These are phyloP conservation scores for Bungarus multicinctus DNA, from an alignment of 2,113 vertebrate species.

Conservation along the genomic window DNA sequence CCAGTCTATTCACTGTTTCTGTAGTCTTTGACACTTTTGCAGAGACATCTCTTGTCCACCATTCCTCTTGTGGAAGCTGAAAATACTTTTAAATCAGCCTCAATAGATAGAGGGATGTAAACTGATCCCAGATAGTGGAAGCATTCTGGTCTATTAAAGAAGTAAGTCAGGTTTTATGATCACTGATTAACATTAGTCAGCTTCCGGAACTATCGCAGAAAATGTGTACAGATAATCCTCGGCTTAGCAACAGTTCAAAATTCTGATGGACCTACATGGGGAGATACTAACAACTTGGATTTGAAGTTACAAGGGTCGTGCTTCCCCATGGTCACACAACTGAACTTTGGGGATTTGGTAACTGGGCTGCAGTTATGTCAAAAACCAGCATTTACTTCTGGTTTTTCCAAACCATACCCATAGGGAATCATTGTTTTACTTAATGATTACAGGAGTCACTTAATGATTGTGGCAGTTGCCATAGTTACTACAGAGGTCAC, in stretches of 20 bases:
- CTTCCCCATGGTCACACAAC: not conserved
- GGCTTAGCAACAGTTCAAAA: not conserved
- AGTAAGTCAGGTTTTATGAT: not conserved
- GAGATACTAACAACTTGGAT: not conserved
- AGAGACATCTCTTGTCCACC: not conserved
- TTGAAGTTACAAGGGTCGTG: not conserved
- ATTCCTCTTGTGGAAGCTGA: not conserved
- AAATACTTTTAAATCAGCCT: not conserved
- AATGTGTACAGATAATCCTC: not conserved
- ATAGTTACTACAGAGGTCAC: not conserved
- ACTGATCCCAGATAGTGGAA: not conserved
- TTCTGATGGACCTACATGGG: not conserved
- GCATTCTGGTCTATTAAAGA: not conserved
- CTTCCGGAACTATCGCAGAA: not conserved
- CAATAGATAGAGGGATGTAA: not conserved
- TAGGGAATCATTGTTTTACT: not conserved
- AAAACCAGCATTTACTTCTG: not conserved
- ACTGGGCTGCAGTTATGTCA: not conserved
- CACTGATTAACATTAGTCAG: not conserved
- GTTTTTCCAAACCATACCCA: not conserved
- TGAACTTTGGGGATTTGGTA: not conserved
- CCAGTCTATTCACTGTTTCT: not conserved
- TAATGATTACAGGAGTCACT: not conserved
- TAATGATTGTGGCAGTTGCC: not conserved
- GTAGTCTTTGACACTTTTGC: not conserved